Base-by-base conservation (phyloP, 2,888 invertebrate species). In the Drosophila austrosaltans region DNA sequence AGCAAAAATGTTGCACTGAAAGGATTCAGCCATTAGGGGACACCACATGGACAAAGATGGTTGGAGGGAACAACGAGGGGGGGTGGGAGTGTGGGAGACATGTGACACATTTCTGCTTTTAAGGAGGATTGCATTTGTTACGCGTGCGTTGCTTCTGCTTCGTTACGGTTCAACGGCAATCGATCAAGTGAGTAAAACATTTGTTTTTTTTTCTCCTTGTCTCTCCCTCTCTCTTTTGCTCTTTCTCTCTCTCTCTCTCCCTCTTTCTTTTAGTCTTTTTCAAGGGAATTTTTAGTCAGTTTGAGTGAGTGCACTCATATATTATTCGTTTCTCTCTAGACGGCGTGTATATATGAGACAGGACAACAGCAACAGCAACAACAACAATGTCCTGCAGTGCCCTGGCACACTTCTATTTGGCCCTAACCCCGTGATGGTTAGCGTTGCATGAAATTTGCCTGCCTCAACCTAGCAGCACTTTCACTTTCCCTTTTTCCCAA, bases 61-160 rank as follows among this genome's bases (percentile, higher is more conserved):
- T 28, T 53, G 53, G 44, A 3, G 10, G 66, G 56, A 20, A 48
- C 22, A n/a, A n/a, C 10, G 22, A 1, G 22, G 48, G 3, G 20
- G 22, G 10, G 7, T 0, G 16, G 57, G 60, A n/a, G 8, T 6
- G 25, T 16, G 22, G 30, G 25, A 12, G 20, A 73, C 77, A 73
- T 89, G 85, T 87, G 91, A 91, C 91, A 91, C 85, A 90, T 90
- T 91, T 91, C 81, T 87, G 89, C 88, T 90, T 89, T 90, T 87
- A 89, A 91, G 89, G 82, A 82, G 81, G 78, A 88, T 87, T 90
- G 88, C 89, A 84, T 85, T 90, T 89, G 88, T 82, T 87, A 90
- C 82, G 83, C 81, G 82, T 89, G 78, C 80, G 78, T 81, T 87
- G 78, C 83, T 66, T 88, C 87, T 83, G 86, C 79, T 82, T 77